phyloP scores from a whole-genome alignment of 2,888 invertebrate species.

The Standfussiana lucernea region DNA sequence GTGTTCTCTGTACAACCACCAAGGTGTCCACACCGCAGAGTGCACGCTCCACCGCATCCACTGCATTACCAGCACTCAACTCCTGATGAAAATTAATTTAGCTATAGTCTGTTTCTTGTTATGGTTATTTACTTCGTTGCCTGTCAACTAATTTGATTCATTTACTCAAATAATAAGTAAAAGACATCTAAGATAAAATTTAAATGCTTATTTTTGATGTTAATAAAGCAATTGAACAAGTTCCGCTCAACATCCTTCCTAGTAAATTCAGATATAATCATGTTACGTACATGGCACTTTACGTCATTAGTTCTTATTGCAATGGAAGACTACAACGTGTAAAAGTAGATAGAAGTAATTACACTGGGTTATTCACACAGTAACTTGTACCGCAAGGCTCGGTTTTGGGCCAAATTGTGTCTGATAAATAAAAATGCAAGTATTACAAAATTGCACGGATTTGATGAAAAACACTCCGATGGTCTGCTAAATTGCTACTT shows the following conservation, averaged over 20 bases:
- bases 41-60: conserved; percentile 60
- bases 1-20: conserved; percentile 38
- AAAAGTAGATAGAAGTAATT: too few species aligned
- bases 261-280: neutral
- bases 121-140: too few species aligned
- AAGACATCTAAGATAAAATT: neutral
- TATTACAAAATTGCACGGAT: too few species aligned
- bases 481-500: too few species aligned
- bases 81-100: conserved; percentile 14
- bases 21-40: conserved; percentile 49
- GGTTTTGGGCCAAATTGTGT: too few species aligned
- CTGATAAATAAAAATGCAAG: too few species aligned
- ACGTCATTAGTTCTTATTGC: neutral
- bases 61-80: conserved; percentile 9
- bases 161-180: neutral
- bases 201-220: neutral
- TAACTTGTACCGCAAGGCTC: too few species aligned
- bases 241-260: neutral
- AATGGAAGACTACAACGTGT: neutral
- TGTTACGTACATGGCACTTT: neutral
- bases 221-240: neutral
- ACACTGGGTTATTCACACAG: too few species aligned
- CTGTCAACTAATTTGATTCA: too few species aligned
- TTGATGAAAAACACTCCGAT: too few species aligned
- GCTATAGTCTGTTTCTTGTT: too few species aligned